These are phyloP conservation scores for Synergus itoensis DNA, from an alignment of 2,888 invertebrate genomes.

Conservation along the genomic window DNA sequence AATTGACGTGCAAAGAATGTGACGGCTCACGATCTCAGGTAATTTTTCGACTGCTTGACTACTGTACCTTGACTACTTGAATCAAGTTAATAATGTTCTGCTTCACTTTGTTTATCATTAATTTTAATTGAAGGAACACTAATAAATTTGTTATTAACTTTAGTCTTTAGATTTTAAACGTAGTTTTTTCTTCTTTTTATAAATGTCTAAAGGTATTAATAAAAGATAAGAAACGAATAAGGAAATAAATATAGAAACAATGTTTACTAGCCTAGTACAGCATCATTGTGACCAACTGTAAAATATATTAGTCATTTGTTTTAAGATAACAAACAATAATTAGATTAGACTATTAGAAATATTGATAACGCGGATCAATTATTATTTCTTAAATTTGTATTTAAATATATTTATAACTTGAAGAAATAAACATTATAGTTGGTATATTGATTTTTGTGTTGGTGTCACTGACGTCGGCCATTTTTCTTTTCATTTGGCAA, in stretches of 20 bases:
- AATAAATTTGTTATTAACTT: not conserved
- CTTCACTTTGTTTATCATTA: no score
- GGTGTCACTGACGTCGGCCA: not conserved
- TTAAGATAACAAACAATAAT: not conserved
- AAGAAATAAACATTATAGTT: not conserved
- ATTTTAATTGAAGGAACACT: not conserved
- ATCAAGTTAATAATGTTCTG: not conserved
- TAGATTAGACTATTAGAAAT: not conserved
- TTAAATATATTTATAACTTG: not conserved
- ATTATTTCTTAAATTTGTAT: not conserved
- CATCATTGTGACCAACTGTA: not conserved
- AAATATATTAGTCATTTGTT: not conserved
- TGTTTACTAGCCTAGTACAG: not conserved
- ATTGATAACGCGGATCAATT: not conserved
- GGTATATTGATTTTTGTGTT: not conserved
- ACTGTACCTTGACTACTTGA: not conserved
- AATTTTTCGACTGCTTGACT: constrained; percentile 16
- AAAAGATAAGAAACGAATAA: not conserved
- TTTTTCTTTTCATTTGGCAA: constrained; percentile 38
- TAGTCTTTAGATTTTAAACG: accelerated
- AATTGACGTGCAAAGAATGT: constrained; percentile 3
- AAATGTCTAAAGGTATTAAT: not conserved
- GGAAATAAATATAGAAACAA: not conserved
- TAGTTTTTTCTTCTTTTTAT: no score
- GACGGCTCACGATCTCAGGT: not conserved